phyloP scores from a whole-genome alignment of 92 coral and sea anemone species.

The Diadumene lineata region DNA sequence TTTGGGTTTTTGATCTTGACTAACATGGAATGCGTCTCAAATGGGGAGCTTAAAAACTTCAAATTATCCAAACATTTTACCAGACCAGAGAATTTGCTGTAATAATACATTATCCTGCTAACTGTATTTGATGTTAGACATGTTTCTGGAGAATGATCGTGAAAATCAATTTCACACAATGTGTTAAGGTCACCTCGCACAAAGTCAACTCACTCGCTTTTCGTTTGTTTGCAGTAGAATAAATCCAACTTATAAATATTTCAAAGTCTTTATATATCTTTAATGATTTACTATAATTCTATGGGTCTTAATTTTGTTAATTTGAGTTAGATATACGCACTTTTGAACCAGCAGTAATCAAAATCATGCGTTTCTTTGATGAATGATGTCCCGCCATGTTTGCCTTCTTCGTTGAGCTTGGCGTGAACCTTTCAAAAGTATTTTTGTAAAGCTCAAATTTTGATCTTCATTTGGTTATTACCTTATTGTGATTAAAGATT shows the following conservation, averaged over 20 bases:
- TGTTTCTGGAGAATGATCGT: background rate
- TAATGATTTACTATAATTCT: background rate
- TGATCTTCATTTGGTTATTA: no score
- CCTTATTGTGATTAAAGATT: no score
- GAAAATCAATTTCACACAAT: background rate
- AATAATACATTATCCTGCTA: background rate
- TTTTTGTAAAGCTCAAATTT: no score
- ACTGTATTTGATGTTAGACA: background rate
- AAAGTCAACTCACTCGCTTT: background rate
- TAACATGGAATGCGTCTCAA: conserved; percentile 2
- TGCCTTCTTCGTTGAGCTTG: no score
- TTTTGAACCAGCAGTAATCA: background rate
- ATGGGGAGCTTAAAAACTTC: background rate
- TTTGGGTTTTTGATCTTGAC: conserved; percentile 2
- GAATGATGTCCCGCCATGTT: conserved; percentile 30
- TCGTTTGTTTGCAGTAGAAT: background rate
- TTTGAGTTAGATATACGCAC: background rate
- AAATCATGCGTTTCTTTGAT: conserved; percentile 2
- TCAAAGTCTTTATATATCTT: background rate
- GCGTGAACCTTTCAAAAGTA: no score
- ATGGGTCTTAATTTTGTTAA: background rate
- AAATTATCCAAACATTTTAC: background rate
- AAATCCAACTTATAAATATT: background rate
- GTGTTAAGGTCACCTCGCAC: background rate
- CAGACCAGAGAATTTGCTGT: background rate